A percentile compares a stretch with the other conserved stretches of the same genome.
phyloP scores from a whole-genome alignment of 2,113 vertebrate species.

The Eublepharis macularius region DNA sequence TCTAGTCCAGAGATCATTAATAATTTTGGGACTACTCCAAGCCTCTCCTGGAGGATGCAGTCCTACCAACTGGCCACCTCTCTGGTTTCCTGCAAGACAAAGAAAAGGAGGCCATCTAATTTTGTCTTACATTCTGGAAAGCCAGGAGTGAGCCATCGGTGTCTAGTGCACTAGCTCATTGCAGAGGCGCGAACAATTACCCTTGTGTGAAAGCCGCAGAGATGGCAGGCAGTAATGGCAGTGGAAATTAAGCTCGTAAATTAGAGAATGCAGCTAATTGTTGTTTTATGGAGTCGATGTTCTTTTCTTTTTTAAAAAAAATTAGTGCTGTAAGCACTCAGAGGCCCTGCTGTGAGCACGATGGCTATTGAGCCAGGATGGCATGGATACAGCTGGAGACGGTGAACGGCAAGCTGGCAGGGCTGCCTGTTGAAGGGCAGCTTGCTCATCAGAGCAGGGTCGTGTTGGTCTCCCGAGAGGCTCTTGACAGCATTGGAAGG shows the following conservation, averaged over 20 bases:
- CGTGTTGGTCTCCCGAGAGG: background rate
- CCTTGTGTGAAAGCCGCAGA: fast-evolving
- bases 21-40: too few species aligned
- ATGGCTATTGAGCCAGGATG: conserved; percentile 24
- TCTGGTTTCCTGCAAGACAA: background rate
- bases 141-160: fast-evolving
- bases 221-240: conserved; percentile 3
- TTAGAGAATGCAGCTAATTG: conserved; percentile 64
- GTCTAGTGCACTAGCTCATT: background rate
- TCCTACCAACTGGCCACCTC: background rate
- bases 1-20: fast-evolving
- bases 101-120: background rate
- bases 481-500: background rate
- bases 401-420: background rate
- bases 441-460: fast-evolving
- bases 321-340: conserved; percentile 48
- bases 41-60: background rate
- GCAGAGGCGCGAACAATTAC: background rate
- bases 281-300: conserved; percentile 56
- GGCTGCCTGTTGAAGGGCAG: conserved; percentile 32
- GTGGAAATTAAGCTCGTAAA: conserved; percentile 60
- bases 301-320: conserved; percentile 15
- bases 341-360: conserved; percentile 47
- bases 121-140: background rate
- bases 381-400: conserved; percentile 9